A percentile compares a stretch with the other conserved stretches of the same genome.
These are phyloP conservation scores for Setipinna tenuifilis DNA, from an alignment of 2,797 vertebrate genomes.

Conservation along the genomic window DNA sequence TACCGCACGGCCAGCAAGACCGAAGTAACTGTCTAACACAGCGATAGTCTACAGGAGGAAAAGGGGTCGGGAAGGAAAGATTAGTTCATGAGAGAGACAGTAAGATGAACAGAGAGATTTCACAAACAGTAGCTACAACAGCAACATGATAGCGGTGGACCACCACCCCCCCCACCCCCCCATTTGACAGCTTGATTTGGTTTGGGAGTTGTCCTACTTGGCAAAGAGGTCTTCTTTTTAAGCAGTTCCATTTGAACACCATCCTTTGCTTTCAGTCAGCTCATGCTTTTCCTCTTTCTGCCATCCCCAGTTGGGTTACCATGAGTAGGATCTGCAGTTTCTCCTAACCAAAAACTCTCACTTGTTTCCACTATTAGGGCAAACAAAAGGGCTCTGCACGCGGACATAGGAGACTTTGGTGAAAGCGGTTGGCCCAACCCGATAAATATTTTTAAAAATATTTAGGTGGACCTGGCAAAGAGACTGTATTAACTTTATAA, in stretches of 20 bases:
- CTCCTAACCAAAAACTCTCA: conserved; percentile 54
- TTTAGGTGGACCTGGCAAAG: conserved; percentile 52
- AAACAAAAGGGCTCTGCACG: conserved; percentile 76
- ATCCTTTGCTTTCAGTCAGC: conserved; percentile 69
- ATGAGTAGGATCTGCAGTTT: conserved; percentile 51
- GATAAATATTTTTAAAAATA: conserved; percentile 66
- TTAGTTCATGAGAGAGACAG: neutral
- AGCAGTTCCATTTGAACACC: conserved; percentile 53
- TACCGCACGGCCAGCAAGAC: conserved; percentile 97
- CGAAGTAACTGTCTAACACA: conserved; percentile 93
- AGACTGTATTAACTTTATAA: conserved; percentile 71
- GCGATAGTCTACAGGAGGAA: neutral
- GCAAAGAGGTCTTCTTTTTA: conserved; percentile 46
- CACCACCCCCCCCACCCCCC: neutral
- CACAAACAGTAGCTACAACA: conserved; percentile 28
- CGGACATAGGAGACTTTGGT: conserved; percentile 54
- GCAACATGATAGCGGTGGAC: neutral
- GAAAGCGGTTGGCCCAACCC: neutral
- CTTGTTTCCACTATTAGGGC: conserved; percentile 60
- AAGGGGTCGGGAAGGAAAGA: neutral
- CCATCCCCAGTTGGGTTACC: conserved; percentile 57
- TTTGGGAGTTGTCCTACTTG: conserved; percentile 38
- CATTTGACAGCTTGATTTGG: neutral
- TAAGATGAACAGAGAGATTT: neutral
- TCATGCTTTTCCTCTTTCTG: conserved; percentile 66